Evolutionary conservation across 2,888 invertebrate species (phyloP).

Genomic region (Drosophila atroscutellata): DNA sequence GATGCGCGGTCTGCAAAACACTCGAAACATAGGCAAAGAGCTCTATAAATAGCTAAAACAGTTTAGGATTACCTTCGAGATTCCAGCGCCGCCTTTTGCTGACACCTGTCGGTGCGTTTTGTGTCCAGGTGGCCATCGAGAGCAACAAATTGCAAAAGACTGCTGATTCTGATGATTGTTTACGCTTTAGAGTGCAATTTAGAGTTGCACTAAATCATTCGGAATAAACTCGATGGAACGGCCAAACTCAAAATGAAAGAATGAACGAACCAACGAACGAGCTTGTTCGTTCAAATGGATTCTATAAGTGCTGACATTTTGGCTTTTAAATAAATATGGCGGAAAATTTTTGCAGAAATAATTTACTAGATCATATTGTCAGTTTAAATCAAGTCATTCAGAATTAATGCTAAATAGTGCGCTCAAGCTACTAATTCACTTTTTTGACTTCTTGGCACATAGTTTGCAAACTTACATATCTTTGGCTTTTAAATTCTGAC

Average conservation of each 20-base stretch:
- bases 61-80: constrained; percentile 80
- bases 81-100: constrained; percentile 84
- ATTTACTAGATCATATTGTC: not conserved
- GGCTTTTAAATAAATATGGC: not conserved
- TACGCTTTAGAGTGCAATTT: constrained; percentile 45
- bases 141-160: not conserved
- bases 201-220: constrained; percentile 21
- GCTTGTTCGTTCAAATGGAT: not conserved
- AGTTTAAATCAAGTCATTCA: not conserved
- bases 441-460: not conserved
- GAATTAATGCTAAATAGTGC: not conserved
- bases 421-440: not conserved
- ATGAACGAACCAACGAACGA: constrained; percentile 1
- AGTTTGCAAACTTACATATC: not conserved
- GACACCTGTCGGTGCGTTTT: constrained; percentile 81
- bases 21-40: constrained; percentile 2
- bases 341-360: fast-evolving
- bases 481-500: not conserved
- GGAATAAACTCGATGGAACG: constrained; percentile 4
- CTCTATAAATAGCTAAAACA: not conserved
- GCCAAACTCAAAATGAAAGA: constrained; percentile 2
- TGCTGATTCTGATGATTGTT: constrained; percentile 46
- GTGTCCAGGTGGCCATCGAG: constrained; percentile 84
- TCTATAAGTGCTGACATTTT: constrained; percentile 5
- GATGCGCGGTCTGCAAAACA: constrained; percentile 82